Base-by-base conservation (phyloP, 1,140 invertebrate species). In the Diorhabda sublineata region DNA sequence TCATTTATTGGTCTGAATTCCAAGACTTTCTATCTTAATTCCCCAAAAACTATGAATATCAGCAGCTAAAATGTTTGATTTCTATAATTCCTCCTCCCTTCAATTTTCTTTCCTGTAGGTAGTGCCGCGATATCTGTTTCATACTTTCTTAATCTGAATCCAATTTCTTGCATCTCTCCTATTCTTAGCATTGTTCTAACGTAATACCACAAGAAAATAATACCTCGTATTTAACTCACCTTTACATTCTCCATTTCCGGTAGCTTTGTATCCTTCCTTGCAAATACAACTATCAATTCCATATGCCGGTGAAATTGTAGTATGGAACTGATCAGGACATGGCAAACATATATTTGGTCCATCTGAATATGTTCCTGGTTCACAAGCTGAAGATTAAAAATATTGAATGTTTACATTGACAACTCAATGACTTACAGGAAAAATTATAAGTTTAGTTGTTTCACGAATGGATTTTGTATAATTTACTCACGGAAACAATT, bases 321-420 rank as follows among this genome's bases (percentile, higher is more conserved):
- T 80, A 71, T 91, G 89, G 77, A 90, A 86, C 4, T 82, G 74
- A 79, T 90, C 89, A 1, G 90, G 89, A 79, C 90, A 91, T 3
- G 85, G 82, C 4, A 77, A 74, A 76, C 90, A 91, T 0, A 83
- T 77, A 58, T 82, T 73, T 52, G 80, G 74, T 2, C 84, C 81
- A 78, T 89, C 86, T 60, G 77, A 73, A 69, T 73, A 81, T 64
- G 70, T 76, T 42, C 78, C 75, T n/a, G 73, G 68, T 44, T 72
- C 76, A 73, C 77, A 80, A 41, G 76, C 79, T 81, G 66, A 65
- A 73, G n/a, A 4, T 52, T 26, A 52, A 52, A 52, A 52, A 52
- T 52, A 52, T 4, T 52, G 2, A 52, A 9, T 52, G 5, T 52
- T 52, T 52, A 52, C 47, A 9, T 26, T 26, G 26, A 26, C 26